phyloP scores from a whole-genome alignment of 2,888 invertebrate species.

The Leptinotarsa haldemani region DNA sequence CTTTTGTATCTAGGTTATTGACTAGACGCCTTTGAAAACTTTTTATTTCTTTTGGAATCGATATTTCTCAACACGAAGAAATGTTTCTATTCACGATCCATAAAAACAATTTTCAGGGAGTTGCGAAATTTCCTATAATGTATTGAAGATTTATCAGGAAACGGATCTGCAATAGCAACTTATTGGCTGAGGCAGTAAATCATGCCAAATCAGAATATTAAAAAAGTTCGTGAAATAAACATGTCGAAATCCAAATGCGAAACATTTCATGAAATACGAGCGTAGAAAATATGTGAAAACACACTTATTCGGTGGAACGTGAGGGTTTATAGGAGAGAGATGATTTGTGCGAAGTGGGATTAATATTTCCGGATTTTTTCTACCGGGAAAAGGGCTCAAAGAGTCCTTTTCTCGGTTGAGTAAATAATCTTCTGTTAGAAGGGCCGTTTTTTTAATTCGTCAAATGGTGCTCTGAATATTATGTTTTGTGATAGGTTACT shows the following conservation, averaged over 20 bases:
- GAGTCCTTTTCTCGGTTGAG: neutral
- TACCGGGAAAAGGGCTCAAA: neutral
- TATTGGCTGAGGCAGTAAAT: slow-evolving; percentile 45
- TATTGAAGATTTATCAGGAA: slow-evolving; percentile 28
- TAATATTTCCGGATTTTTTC: neutral
- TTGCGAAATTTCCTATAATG: neutral
- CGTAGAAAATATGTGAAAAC: slow-evolving; percentile 9
- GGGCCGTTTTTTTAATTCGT: too few relatives aligned
- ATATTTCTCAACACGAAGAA: neutral
- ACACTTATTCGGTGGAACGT: neutral
- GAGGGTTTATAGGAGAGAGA: slow-evolving; percentile 5
- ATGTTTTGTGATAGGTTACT: too few relatives aligned
- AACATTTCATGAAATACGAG: slow-evolving; percentile 20
- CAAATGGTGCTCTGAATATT: too few relatives aligned
- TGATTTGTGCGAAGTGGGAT: slow-evolving; percentile 9
- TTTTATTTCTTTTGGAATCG: too few relatives aligned
- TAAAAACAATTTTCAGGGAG: neutral
- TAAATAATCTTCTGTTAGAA: neutral
- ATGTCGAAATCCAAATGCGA: slow-evolving; percentile 24
- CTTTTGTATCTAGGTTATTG: too few relatives aligned
- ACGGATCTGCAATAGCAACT: slow-evolving; percentile 17
- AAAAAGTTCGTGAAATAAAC: slow-evolving; percentile 44
- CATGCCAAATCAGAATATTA: slow-evolving; percentile 49
- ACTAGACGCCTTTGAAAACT: too few relatives aligned
- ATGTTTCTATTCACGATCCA: slow-evolving; percentile 16